Base-by-base conservation (phyloP, 2,888 invertebrate species). In the Panzeria rudis region DNA sequence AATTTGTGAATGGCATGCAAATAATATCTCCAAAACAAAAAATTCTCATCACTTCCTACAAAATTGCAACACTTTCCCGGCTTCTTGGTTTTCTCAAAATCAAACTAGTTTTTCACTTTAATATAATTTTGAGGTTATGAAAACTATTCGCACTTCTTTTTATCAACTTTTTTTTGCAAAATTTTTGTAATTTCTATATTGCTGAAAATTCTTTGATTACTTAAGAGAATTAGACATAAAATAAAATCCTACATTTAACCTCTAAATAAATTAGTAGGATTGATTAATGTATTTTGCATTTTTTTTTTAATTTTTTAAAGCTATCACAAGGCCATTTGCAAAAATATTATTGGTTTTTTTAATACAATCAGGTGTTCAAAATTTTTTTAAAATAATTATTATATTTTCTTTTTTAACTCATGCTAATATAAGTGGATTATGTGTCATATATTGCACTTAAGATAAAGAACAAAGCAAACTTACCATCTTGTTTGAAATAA, bases 231-330 rank as follows among this genome's bases (percentile, higher is more conserved):
- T 47, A 35, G 9, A 50, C 3, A 41, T 17, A 50, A 62, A 64
- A 69, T 54, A 7, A 78, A 85, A 87, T 88, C 89, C 89, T 89
- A 87, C 88, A 89, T 88, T 87, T 88, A 89, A 87, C 89, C 89
- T 89, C 89, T 89, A 86, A 86, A 76, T 83, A 83, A 87, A 85
- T 75, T 78, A 85, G 69, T 32, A 56, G 69, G 69, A 75, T 78
- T 84, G 84, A 86, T 85, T 75, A 82, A 82, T 85, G 73, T 68
- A 8, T 25, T 56, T 62, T 50, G 68, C 29, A 25, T 38, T 47
- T 68, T 29, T 66, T 35, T 9, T 64, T 56, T 44, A 61, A 52
- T 81, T 32, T 79, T 71, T 66, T 64, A 20, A 47, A 41, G 44
- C 66, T 79, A 87, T 86, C 88, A n/a, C n/a, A 89, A 89, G 88